phyloP scores from a whole-genome alignment of 2,113 vertebrate species.

The Narcine bancroftii region DNA sequence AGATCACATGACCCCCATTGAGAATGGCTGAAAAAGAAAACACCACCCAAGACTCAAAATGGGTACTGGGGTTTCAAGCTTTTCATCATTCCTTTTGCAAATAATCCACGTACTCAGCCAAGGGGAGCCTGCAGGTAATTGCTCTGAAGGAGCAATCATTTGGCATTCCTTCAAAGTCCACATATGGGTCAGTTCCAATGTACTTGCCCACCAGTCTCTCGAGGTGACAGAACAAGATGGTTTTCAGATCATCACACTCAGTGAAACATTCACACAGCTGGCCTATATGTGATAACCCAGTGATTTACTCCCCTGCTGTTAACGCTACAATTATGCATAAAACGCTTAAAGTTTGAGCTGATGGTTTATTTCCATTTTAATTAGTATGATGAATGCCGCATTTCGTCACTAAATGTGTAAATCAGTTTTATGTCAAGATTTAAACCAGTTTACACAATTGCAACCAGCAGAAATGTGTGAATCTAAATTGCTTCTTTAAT shows the following conservation, averaged over 20 bases:
- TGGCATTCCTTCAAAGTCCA: neutral
- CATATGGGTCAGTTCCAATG: too few species aligned
- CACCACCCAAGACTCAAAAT: too few species aligned
- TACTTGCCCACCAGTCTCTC: neutral
- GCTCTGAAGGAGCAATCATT: neutral
- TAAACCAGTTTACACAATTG: neutral
- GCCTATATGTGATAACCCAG: neutral
- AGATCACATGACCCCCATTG: too few species aligned
- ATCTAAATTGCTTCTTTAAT: neutral
- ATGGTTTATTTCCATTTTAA: slow-evolving; percentile 30
- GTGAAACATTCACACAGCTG: neutral
- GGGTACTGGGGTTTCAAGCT: too few species aligned
- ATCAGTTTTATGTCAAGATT: neutral
- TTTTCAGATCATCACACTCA: neutral
- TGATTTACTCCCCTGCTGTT: neutral
- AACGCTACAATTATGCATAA: neutral
- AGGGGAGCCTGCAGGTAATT: neutral
- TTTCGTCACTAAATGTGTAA: slow-evolving; percentile 27
- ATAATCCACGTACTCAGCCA: neutral
- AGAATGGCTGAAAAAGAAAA: too few species aligned
- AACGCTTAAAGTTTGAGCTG: slow-evolving; percentile 27
- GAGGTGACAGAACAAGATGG: neutral
- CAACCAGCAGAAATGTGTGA: neutral
- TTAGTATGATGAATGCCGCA: slow-evolving; percentile 4
- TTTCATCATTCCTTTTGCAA: neutral